These are phyloP conservation scores for Malacosoma neustria DNA, from an alignment of 2,888 invertebrate species.

Conservation along the genomic window DNA sequence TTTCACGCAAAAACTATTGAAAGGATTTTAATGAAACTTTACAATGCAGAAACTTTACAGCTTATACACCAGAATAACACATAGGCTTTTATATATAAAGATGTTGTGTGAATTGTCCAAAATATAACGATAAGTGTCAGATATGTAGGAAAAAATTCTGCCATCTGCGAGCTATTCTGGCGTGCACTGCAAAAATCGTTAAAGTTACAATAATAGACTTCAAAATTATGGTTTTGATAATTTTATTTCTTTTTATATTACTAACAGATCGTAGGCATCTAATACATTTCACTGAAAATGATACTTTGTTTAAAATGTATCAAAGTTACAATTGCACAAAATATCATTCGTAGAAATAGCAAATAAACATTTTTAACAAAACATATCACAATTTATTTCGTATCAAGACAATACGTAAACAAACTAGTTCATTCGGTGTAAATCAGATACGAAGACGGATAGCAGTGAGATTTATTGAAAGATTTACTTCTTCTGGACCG, in stretches of 20 bases:
- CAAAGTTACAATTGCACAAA: constrained; percentile 22
- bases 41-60: too few relatives aligned
- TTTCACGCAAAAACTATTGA: too few relatives aligned
- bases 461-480: constrained; percentile 11
- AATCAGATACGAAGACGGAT: constrained; percentile 12
- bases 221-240: background rate
- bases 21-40: too few relatives aligned
- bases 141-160: too few relatives aligned
- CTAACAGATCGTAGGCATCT: background rate
- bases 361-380: constrained; percentile 15
- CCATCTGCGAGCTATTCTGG: too few relatives aligned
- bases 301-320: constrained; percentile 11
- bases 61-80: too few relatives aligned
- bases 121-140: too few relatives aligned
- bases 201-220: background rate
- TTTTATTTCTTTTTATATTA: background rate
- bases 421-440: constrained; percentile 3
- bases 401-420: constrained; percentile 15
- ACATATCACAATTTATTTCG: constrained; percentile 27
- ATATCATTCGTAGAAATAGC: constrained; percentile 14
- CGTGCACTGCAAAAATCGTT: too few relatives aligned
- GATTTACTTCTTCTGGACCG: constrained; percentile 20
- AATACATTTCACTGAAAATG: background rate
- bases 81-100: too few relatives aligned
- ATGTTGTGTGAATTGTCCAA: too few relatives aligned